Evolutionary conservation across 2,888 invertebrate genomes (phyloP).

Genomic region (Pogonocherus hispidulus): DNA sequence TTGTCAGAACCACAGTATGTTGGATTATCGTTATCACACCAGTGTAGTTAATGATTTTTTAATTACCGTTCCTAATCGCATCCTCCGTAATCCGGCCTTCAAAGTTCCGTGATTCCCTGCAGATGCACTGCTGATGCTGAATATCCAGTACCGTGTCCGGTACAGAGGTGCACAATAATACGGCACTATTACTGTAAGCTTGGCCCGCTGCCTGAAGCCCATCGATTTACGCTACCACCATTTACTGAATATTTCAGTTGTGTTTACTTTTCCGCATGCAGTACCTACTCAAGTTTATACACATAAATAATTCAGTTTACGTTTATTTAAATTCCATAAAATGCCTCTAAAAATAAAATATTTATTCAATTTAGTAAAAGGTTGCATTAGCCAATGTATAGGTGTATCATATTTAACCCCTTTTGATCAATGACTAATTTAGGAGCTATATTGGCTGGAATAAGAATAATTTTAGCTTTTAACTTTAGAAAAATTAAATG

Average conservation of each 20-base stretch:
- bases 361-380: neutral
- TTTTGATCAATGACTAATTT: no score
- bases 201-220: slow-evolving; percentile 46
- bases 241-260: slow-evolving; percentile 21
- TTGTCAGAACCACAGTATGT: no score
- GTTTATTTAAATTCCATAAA: neutral
- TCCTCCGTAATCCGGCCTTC: no score
- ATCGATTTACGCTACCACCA: slow-evolving; percentile 41
- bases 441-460: no score
- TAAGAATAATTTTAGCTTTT: no score
- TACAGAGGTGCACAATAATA: neutral
- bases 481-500: no score
- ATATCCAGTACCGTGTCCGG: neutral
- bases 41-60: no score
- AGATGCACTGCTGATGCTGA: slow-evolving; percentile 21
- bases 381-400: neutral
- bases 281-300: neutral
- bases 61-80: no score
- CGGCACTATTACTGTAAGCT: slow-evolving; percentile 21
- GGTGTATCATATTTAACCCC: no score
- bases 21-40: no score
- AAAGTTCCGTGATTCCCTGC: slow-evolving; percentile 14
- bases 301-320: neutral
- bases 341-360: neutral
- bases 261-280: slow-evolving; percentile 28